A percentile compares a stretch with the other conserved stretches of the same genome.
Evolutionary conservation across 2,797 vertebrate species (phyloP).

Genomic region (Gallirallus australis): DNA sequence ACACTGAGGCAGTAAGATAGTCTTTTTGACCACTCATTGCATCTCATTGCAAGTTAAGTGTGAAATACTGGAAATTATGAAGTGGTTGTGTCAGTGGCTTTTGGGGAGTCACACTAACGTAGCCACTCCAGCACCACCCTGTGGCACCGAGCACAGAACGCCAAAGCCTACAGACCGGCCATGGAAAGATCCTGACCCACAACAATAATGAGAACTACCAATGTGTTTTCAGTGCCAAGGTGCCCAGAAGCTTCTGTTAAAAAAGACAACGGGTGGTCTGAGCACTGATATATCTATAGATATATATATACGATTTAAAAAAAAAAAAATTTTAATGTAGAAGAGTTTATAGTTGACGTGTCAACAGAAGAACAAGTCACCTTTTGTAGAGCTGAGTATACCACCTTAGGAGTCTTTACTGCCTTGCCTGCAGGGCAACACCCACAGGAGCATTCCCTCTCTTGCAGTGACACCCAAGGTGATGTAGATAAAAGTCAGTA

Average conservation of each 20-base stretch:
- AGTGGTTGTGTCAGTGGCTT: neutral
- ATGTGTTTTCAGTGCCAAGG: neutral
- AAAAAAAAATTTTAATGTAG: neutral
- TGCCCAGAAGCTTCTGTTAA: neutral
- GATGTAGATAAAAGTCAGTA: neutral
- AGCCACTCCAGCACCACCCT: neutral
- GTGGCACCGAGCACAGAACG: fast-evolving
- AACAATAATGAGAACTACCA: neutral
- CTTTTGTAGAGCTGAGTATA: neutral
- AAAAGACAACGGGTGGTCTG: neutral
- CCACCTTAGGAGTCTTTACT: neutral
- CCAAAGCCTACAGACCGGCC: neutral
- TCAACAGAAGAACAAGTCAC: neutral
- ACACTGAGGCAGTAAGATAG: neutral
- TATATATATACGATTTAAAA: no score
- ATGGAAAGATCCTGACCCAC: neutral
- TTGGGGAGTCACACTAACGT: neutral
- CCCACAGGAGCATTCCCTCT: neutral
- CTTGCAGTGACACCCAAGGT: neutral
- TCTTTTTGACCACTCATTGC: neutral
- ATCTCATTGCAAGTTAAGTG: neutral
- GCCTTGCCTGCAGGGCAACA: neutral
- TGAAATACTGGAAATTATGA: neutral
- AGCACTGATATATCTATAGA: neutral
- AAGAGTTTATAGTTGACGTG: neutral